These are phyloP conservation scores for Asarcornis scutulata DNA, from an alignment of 2,113 vertebrate genomes.

Conservation along the genomic window DNA sequence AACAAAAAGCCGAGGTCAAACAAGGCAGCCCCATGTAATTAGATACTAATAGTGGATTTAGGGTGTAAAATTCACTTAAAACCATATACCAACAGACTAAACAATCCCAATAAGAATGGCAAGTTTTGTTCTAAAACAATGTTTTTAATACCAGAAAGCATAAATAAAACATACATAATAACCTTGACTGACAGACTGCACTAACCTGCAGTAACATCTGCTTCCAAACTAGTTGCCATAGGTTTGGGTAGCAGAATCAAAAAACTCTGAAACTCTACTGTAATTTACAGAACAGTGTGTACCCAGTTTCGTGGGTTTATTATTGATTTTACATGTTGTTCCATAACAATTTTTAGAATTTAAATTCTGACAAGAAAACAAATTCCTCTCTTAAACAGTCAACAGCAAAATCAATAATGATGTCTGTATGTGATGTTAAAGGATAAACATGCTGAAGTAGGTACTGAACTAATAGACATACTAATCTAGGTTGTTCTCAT, in stretches of 20 bases:
- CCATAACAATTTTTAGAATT: neutral
- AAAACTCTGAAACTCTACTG: conserved; percentile 62
- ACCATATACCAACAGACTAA: conserved; percentile 88
- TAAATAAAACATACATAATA: conserved; percentile 77
- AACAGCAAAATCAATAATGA: neutral
- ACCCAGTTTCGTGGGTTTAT: neutral
- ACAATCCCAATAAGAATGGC: conserved; percentile 85
- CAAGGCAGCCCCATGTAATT: conserved; percentile 81
- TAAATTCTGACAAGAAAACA: neutral
- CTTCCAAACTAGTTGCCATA: conserved; percentile 74
- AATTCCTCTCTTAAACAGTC: neutral
- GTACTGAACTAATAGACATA: neutral
- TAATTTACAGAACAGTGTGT: neutral
- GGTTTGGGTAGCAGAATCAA: conserved; percentile 75
- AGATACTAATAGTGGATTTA: conserved; percentile 88
- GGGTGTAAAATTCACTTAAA: conserved; percentile 87
- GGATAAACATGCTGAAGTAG: neutral
- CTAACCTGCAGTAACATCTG: conserved; percentile 79
- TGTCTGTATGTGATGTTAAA: neutral
- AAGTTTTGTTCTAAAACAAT: conserved; percentile 82
- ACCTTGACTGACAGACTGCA: conserved; percentile 71
- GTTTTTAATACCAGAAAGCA: conserved; percentile 79
- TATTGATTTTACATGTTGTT: neutral
- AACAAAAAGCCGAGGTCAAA: conserved; percentile 82
- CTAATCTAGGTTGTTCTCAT: neutral